Evolutionary conservation across 1,140 invertebrate species (phyloP), one percentile per base, ranked within the genome.

Genomic region (Rhagoletis zephyria): DNA sequence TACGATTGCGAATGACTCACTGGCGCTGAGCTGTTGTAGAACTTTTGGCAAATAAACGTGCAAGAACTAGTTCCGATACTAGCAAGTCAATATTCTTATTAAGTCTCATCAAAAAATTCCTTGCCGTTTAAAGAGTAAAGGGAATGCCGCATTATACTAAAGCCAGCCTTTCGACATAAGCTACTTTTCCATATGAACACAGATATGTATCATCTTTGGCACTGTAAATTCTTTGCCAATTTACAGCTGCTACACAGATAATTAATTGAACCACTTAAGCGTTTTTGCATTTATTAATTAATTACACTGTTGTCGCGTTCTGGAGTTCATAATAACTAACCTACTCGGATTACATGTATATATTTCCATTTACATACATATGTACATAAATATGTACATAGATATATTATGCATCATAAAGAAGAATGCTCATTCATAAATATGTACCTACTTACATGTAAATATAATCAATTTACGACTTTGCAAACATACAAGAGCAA

Each of bases 241-340:
- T 81, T 81, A 56, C 42, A 74, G 30, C 42, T 5, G 67, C 40
- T 48, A 74, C 67, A 81, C 74, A 81, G 45, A 81, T 81, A 81
- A 81, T 81, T 81, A 81, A 81, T 81, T 81, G 74, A 81, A 81
- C 74, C 74, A 81, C 74, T 81, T 81, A 56, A 81, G 74, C 74
- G 45, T 56, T 81, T 81, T 81, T 56, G 19, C 74, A 59, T 81
- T 81, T 81, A 81, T 81, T 81, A 81, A 81, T 81, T 81, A 81
- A 81, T 81, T 81, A 81, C 74, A 81, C 74, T 19, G 42, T 81
- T 19, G 74, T 56, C 16, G 74, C 42, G 48, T 81, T 10, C 74
- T 81, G 74, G 19, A 59, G 74, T 81, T 81, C 74, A 81, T 56
- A 51, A 51, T 59, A 81, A 56, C 48, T 56, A 81, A 56, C 74